phyloP scores from a whole-genome alignment of 2,113 vertebrate species.

The Gymnocephalus cernua region DNA sequence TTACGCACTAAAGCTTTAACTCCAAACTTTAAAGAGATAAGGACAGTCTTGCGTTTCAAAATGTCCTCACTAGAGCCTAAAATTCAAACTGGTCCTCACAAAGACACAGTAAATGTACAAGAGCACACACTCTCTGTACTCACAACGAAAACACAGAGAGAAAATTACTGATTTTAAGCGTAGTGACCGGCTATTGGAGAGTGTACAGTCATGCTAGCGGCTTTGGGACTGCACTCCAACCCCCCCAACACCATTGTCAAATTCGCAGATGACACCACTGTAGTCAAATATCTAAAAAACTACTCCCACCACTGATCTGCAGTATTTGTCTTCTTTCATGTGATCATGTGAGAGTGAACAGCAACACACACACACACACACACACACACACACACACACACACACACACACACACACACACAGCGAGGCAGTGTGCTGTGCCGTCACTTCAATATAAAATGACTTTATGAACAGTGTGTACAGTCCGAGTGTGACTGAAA shows the following conservation, averaged over 20 bases:
- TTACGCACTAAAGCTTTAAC: too few species aligned
- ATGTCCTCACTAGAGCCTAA: neutral
- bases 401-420: neutral
- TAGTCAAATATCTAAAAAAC: too few species aligned
- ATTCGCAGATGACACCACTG: too few species aligned
- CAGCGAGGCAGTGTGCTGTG: neutral
- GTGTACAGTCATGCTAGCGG: too few species aligned
- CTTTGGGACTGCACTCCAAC: too few species aligned
- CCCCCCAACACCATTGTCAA: too few species aligned
- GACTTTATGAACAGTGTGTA: constrained; percentile 4
- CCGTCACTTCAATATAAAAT: constrained; percentile 30
- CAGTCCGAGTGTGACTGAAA: constrained; percentile 28
- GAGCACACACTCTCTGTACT: neutral
- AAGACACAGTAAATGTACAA: neutral
- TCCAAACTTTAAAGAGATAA: too few species aligned
- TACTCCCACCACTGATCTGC: neutral
- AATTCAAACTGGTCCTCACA: neutral
- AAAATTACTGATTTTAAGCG: neutral
- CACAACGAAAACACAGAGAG: neutral
- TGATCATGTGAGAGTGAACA: neutral
- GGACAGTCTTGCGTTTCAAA: too few species aligned
- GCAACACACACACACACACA: neutral
- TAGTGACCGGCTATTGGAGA: too few species aligned
- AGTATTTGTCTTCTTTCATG: neutral
- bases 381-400: constrained; percentile 5